A percentile compares a stretch with the other conserved stretches of the same genome.
These are phyloP conservation scores for Tokudaia tokunoshimensis DNA, from an alignment of 2,797 vertebrate species.

Conservation along the genomic window DNA sequence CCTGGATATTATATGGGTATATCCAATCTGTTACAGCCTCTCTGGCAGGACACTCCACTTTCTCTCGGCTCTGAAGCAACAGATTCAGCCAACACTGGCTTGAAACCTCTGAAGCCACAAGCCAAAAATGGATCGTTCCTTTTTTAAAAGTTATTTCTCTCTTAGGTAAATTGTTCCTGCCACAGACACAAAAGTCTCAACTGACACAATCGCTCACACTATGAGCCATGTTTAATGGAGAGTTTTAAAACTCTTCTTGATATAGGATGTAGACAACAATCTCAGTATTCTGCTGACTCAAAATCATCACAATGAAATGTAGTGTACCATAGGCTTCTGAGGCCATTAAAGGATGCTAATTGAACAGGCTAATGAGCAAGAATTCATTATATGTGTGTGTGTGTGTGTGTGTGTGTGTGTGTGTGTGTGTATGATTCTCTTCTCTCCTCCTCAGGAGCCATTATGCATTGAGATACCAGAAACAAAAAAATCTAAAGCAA, in stretches of 20 bases:
- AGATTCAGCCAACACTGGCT: neutral
- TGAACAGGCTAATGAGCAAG: neutral
- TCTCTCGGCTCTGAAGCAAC: neutral
- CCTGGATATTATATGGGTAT: neutral
- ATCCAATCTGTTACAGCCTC: neutral
- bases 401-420: too few relatives aligned
- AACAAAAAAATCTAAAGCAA: neutral
- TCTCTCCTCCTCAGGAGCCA: neutral
- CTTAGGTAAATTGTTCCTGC: neutral
- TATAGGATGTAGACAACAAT: neutral
- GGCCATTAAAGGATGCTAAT: neutral
- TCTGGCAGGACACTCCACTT: neutral
- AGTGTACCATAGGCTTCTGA: neutral
- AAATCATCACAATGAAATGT: conserved; percentile 36
- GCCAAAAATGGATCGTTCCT: neutral
- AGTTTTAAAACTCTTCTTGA: neutral
- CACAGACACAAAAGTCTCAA: neutral
- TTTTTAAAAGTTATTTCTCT: neutral
- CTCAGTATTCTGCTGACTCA: conserved; percentile 57
- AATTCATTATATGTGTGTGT: too few relatives aligned
- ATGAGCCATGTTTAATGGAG: neutral
- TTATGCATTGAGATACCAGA: neutral
- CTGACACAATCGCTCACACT: neutral
- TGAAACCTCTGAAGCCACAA: neutral
- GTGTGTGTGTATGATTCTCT: too few relatives aligned